phyloP scores from a whole-genome alignment of 2,797 vertebrate species.

The Emys orbicularis region DNA sequence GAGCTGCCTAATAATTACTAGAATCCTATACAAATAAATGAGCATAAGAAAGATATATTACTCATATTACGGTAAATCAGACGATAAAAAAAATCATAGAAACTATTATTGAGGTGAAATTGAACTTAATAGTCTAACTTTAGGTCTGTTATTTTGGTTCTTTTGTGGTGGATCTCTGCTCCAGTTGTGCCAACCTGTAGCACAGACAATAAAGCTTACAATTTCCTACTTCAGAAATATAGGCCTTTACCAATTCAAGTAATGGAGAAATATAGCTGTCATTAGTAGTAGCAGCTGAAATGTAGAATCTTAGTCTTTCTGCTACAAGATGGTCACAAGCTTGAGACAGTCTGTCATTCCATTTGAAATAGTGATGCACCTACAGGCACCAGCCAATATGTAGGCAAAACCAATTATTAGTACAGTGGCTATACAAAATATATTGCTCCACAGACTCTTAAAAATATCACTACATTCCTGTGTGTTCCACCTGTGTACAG shows the following conservation, averaged over 20 bases:
- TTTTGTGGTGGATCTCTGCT: background rate
- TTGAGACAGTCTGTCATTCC: background rate
- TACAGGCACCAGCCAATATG: background rate
- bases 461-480: background rate
- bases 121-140: background rate
- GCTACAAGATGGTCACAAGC: background rate
- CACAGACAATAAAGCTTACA: background rate
- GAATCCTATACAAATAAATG: background rate
- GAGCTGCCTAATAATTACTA: background rate
- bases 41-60: background rate
- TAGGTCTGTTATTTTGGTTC: background rate
- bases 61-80: background rate
- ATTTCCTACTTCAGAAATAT: background rate
- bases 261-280: background rate
- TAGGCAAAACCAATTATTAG: background rate
- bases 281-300: background rate
- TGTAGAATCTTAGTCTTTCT: background rate
- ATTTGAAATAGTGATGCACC: background rate
- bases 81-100: background rate
- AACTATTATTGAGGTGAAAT: background rate
- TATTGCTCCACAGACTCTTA: background rate
- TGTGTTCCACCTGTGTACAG: rapidly evolving
- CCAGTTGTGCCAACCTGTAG: background rate
- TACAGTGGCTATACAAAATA: background rate
- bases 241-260: background rate